Evolutionary conservation across 2,888 invertebrate species (phyloP).

Genomic region (Polydrusus tereticollis): DNA sequence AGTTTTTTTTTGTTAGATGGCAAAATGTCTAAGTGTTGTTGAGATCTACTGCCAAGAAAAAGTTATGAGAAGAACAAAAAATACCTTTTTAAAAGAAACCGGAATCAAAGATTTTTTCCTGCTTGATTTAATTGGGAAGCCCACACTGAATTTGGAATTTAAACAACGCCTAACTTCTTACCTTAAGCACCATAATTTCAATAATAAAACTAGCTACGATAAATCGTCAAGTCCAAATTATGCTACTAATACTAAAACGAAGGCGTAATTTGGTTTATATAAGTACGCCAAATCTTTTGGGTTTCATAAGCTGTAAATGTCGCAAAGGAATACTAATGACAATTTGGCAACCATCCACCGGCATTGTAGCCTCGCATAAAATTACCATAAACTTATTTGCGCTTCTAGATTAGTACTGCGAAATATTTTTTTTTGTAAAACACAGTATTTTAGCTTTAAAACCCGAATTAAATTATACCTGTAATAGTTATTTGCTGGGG

Average conservation of each 20-base stretch:
- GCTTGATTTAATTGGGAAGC: too few species aligned
- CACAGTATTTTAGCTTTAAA: not conserved
- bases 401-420: not conserved
- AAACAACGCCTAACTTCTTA: constrained; percentile 2
- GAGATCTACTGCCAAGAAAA: too few species aligned
- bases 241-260: constrained; percentile 1
- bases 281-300: constrained; percentile 30
- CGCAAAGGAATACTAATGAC: constrained; percentile 40
- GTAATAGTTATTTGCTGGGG: too few species aligned
- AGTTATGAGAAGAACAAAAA: too few species aligned
- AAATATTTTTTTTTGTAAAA: not conserved
- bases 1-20: too few species aligned
- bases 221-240: not conserved
- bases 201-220: not conserved
- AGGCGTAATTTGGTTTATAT: constrained; percentile 34
- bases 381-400: constrained; percentile 23
- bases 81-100: too few species aligned
- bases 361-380: constrained; percentile 20
- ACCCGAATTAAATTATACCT: too few species aligned
- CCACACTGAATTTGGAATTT: too few species aligned
- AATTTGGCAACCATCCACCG: constrained; percentile 40
- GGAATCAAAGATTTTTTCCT: too few species aligned
- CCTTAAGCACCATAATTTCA: constrained; percentile 26
- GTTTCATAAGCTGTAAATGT: constrained; percentile 23
- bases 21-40: too few species aligned